phyloP scores from a whole-genome alignment of 2,113 vertebrate species.

The Thermophis baileyi region DNA sequence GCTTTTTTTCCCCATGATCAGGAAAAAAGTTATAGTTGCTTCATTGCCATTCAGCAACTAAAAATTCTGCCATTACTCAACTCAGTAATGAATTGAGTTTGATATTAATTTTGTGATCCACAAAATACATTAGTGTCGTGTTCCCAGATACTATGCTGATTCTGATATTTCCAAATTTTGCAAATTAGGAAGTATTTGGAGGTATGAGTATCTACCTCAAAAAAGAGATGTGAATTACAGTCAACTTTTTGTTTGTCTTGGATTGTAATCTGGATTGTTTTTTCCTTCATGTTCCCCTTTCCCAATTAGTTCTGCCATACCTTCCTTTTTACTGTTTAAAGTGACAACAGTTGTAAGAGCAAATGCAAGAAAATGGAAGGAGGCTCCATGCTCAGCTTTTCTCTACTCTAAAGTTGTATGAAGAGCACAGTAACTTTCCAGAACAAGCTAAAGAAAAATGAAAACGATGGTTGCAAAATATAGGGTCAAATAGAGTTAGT shows the following conservation, averaged over 20 bases:
- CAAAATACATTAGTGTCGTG: constrained; percentile 26
- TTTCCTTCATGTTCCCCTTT: no score
- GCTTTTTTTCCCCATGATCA: not conserved
- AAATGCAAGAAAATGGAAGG: not conserved
- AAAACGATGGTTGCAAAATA: not conserved
- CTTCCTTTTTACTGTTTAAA: not conserved
- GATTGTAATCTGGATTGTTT: not conserved
- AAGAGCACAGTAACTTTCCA: not conserved
- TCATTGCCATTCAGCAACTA: constrained; percentile 14
- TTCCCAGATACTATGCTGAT: not conserved
- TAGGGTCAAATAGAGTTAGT: not conserved
- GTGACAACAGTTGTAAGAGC: not conserved
- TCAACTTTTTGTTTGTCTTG: not conserved
- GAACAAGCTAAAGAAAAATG: not conserved
- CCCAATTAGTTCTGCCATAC: not conserved
- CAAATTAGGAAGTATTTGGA: not conserved
- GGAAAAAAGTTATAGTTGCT: not conserved
- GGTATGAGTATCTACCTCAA: not conserved
- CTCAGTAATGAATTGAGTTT: constrained; percentile 19
- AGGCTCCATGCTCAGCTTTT: not conserved
- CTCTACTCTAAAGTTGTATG: not conserved
- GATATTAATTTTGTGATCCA: constrained; percentile 20
- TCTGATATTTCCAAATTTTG: not conserved
- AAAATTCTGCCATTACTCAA: not conserved
- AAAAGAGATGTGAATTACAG: not conserved